Evolutionary conservation across 2,888 invertebrate species (phyloP).

Genomic region (Orthonychiurus folsomi): DNA sequence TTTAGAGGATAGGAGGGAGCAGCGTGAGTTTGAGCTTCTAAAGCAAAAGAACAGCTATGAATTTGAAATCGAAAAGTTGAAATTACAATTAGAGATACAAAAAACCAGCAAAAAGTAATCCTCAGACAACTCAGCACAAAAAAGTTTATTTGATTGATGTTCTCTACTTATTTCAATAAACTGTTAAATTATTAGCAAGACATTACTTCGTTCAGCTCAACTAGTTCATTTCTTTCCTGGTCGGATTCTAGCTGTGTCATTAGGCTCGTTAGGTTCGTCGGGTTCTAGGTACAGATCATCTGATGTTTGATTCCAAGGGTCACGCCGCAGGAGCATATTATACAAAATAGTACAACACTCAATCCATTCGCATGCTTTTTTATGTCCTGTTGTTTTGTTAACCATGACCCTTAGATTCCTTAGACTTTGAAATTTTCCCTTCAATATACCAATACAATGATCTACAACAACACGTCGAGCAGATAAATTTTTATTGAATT

Average conservation of each 20-base stretch:
- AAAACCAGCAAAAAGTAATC: not conserved
- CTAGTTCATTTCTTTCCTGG: not conserved
- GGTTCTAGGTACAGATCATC: not conserved
- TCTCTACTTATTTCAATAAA: not conserved
- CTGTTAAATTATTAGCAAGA: not conserved
- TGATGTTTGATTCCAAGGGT: slow-evolving; percentile 3
- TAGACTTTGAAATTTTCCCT: slow-evolving; percentile 1
- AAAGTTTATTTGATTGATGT: not conserved
- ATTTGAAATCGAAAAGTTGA: slow-evolving; percentile 15
- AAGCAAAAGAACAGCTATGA: not conserved
- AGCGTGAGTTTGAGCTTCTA: too few relatives aligned
- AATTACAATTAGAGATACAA: not conserved
- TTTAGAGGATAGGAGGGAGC: slow-evolving; percentile 1
- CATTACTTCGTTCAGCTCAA: not conserved
- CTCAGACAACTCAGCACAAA: not conserved
- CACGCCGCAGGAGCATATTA: not conserved
- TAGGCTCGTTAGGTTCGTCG: slow-evolving; percentile 1
- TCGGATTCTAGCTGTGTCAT: not conserved
- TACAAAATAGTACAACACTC: not conserved
- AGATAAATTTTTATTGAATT: slow-evolving; percentile 4
- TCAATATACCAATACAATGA: slow-evolving; percentile 1
- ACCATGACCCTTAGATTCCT: not conserved
- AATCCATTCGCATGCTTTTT: slow-evolving; percentile 7
- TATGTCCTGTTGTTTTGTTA: not conserved
- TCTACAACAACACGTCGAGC: not conserved